Conservation (phyloP, 2,797 vertebrate genomes). For the Moxostoma hubbsi region DNA sequence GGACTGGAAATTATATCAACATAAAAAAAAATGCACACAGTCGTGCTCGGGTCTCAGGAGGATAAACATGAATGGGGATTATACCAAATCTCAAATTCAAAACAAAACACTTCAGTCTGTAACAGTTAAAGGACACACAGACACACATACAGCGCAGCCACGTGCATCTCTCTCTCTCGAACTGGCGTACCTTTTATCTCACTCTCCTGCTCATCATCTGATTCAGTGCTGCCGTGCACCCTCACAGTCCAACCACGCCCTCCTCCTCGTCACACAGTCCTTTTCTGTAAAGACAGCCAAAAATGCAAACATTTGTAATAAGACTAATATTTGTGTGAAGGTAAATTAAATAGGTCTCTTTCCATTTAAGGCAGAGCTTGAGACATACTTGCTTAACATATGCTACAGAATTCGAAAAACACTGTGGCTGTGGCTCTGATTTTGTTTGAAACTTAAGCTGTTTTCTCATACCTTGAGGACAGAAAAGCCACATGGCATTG, state of each 20-base stretch:
- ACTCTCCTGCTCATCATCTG: too few species aligned
- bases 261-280: too few species aligned
- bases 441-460: slow-evolving; percentile 10
- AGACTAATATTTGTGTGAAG: slow-evolving; percentile 30
- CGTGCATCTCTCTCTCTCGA: too few species aligned
- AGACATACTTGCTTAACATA: slow-evolving; percentile 33
- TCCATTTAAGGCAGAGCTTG: slow-evolving; percentile 26
- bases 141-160: too few species aligned
- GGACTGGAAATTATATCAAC: background rate
- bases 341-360: slow-evolving; percentile 37
- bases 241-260: too few species aligned
- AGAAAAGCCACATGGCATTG: slow-evolving; percentile 40
- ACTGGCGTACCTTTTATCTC: too few species aligned
- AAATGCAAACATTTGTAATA: slow-evolving; percentile 21
- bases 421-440: slow-evolving; percentile 37
- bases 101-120: background rate
- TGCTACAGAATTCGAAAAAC: slow-evolving; percentile 42
- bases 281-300: slow-evolving; percentile 16
- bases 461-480: slow-evolving; percentile 52
- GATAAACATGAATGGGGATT: background rate
- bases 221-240: too few species aligned
- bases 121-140: too few species aligned
- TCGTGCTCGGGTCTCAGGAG: background rate
- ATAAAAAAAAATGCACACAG: background rate
- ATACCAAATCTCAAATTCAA: slow-evolving; percentile 26